Percentiles rank a stretch among this genome's conserved stretches.
Evolutionary conservation across 2,797 vertebrate species (phyloP).

Genomic region (Crenichthys baileyi): DNA sequence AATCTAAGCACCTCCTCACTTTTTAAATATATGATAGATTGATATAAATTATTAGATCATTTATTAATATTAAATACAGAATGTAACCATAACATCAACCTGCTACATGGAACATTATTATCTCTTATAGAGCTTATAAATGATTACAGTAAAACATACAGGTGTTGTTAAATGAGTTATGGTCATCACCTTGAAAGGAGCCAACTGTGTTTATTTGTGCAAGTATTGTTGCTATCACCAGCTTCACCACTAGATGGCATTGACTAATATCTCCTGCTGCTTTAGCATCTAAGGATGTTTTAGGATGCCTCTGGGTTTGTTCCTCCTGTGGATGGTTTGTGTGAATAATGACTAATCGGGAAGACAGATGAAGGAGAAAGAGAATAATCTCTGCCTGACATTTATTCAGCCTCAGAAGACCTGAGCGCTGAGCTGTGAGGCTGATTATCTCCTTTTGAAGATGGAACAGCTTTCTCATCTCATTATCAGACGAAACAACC

Average conservation of each 20-base stretch:
- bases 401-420: not conserved
- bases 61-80: not conserved
- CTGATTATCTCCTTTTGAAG: no score
- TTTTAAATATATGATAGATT: not conserved
- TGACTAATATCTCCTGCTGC: no score
- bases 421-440: no score
- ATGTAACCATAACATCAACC: no score
- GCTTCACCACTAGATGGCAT: not conserved
- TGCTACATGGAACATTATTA: no score
- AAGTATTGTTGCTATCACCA: not conserved
- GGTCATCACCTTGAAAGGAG: not conserved
- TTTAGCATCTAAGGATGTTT: no score
- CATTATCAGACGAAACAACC: not conserved
- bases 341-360: not conserved
- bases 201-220: not conserved
- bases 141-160: not conserved
- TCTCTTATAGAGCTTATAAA: not conserved
- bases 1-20: not conserved
- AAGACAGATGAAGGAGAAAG: no score
- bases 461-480: no score
- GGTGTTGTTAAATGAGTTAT: not conserved
- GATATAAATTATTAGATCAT: not conserved
- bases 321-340: not conserved
- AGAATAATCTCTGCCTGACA: no score
- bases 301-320: no score